Evolutionary conservation across 2,113 vertebrate genomes (phyloP).

Genomic region (Malaclemys terrapin): DNA sequence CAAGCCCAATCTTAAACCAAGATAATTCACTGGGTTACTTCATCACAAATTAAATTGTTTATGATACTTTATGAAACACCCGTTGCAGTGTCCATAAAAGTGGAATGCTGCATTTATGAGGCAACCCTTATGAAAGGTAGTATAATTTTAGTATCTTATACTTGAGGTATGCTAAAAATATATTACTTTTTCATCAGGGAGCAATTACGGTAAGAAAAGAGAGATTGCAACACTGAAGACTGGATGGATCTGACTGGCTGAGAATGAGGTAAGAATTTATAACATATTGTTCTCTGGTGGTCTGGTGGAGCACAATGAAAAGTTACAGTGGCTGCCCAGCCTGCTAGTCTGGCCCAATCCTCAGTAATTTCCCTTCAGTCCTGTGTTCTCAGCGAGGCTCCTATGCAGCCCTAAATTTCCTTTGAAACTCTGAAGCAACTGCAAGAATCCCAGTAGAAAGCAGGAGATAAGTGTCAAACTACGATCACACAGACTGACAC

Average conservation of each 20-base stretch:
- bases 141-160: conserved; percentile 39
- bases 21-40: conserved; percentile 12
- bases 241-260: neutral
- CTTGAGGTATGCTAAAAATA: conserved; percentile 51
- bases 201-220: neutral
- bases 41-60: conserved; percentile 59
- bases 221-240: neutral
- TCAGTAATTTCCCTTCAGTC: neutral
- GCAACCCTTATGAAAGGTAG: conserved; percentile 10
- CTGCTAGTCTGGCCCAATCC: neutral
- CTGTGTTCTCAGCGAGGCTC: fast-evolving
- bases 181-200: conserved; percentile 24
- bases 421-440: neutral
- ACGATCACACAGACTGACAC: fast-evolving
- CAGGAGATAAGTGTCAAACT: fast-evolving
- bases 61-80: conserved; percentile 49
- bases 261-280: neutral
- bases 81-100: conserved; percentile 38
- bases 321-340: fast-evolving
- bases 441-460: neutral
- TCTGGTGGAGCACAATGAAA: neutral
- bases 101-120: conserved; percentile 35
- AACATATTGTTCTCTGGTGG: neutral
- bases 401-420: neutral
- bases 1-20: neutral